Percentiles rank a stretch among this genome's conserved stretches.
Evolutionary conservation across 2,113 vertebrate genomes (phyloP).

Genomic region (Erinaceus europaeus): DNA sequence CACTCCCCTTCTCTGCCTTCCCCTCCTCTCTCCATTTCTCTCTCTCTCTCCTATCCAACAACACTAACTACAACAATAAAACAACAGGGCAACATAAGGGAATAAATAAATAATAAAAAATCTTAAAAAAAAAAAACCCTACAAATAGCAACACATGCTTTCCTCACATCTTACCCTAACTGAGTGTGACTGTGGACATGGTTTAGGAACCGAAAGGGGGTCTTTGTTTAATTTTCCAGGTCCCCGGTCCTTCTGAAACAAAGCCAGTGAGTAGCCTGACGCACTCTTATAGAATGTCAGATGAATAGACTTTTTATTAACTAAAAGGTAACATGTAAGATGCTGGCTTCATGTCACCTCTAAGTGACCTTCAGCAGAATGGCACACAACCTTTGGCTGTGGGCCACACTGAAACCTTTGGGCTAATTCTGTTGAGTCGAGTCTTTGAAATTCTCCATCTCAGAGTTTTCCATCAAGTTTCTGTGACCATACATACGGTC

Average conservation of each 20-base stretch:
- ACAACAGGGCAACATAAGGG: no score
- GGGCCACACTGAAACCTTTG: background rate
- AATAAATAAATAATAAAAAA: no score
- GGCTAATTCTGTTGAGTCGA: background rate
- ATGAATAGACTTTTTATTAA: background rate
- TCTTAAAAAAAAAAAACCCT: no score
- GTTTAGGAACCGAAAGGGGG: background rate
- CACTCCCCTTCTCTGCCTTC: no score
- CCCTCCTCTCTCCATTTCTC: no score
- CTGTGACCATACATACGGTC: background rate
- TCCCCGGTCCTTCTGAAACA: background rate
- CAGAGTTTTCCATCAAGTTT: constrained; percentile 8
- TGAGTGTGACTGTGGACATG: rapidly evolving
- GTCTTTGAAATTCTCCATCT: background rate
- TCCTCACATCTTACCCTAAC: no score
- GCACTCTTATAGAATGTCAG: background rate
- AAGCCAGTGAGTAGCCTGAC: background rate
- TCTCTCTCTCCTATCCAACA: no score
- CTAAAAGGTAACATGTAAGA: background rate
- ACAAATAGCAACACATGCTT: no score
- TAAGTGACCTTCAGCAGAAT: background rate
- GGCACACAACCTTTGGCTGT: background rate
- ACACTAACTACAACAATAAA: no score
- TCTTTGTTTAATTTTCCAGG: no score
- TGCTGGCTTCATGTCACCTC: background rate